Base-by-base conservation (phyloP, 2,888 invertebrate genomes). In the Elmis aenea region DNA sequence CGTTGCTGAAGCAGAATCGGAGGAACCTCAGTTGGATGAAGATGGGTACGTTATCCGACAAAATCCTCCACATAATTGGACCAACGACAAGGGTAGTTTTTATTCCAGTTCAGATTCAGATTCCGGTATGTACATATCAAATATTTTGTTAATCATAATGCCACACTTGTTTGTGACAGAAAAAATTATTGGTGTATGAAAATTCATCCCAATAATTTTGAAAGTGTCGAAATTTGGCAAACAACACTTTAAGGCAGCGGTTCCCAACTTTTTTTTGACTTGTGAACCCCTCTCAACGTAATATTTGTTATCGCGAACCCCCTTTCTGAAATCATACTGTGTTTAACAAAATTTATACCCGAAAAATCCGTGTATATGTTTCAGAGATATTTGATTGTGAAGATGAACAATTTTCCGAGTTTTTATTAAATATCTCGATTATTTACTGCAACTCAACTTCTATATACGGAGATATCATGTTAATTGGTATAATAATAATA, bases 61-160 rank as follows among this genome's bases (percentile, higher is more conserved):
- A 23, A 82, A 85, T 64, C 79, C 85, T 55, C 56, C 69, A 15
- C 84, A 85, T 51, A 73, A 74, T 15, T 81, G 82, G 82, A 78
- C 79, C 57, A 80, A 80, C 51, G 81, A 81, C 57, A 86, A 85
- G 66, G 85, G 83, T 26, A 86, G 83, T 67, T 92, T 90, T 60
- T 90, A 92, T 64, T 92, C 93, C 3, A 86, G 85, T 55, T 86
- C 92, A 10, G 94, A 94, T 64, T 90, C 93, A 34, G 90, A 90
- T 71, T 79, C 76, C 20, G 75, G 58, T 58, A 53, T 27, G 5
- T 37, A 31, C 26, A 35, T 37, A n/a, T n/a, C n/a, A n/a, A n/a
- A n/a, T n/a, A n/a, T n/a, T n/a, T n/a, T n/a, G n/a, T n/a, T 15
- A 11, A 3, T 11, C 5, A 12, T 5, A 25, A 11, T 25, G 25